A percentile compares a stretch with the other conserved stretches of the same genome.
Conservation (phyloP, 2,113 vertebrate species). For the Eurypyga helias region DNA sequence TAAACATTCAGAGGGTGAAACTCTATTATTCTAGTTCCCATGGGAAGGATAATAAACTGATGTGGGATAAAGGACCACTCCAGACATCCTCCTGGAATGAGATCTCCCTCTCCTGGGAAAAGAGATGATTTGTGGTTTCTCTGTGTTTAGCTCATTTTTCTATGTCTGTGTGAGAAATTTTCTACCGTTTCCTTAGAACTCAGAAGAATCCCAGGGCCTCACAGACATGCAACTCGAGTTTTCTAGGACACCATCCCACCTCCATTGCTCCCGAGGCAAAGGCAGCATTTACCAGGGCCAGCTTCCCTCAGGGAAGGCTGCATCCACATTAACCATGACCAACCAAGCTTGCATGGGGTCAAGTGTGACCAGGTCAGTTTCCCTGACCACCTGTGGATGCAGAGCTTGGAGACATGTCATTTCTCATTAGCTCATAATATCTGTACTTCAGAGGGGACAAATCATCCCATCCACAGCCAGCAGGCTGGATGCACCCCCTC, state of each 20-base stretch:
- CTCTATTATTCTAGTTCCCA: neutral
- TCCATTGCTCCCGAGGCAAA: neutral
- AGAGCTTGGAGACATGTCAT: neutral
- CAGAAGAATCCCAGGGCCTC: neutral
- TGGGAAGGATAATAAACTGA: neutral
- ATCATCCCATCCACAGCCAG: neutral
- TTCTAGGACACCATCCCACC: neutral
- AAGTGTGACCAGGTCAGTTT: neutral
- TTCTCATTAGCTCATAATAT: neutral
- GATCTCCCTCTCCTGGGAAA: neutral
- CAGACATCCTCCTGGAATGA: neutral
- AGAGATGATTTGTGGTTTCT: neutral
- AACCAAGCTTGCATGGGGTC: neutral
- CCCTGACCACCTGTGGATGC: neutral
- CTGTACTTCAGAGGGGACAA: neutral
- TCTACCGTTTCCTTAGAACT: neutral
- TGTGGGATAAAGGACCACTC: neutral
- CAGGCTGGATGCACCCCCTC: neutral
- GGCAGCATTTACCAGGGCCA: neutral
- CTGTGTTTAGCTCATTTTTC: neutral
- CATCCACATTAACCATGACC: fast-evolving
- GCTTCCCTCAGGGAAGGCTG: neutral
- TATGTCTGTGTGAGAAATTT: neutral
- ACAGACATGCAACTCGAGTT: neutral
- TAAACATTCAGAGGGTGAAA: neutral